Percentiles rank a stretch among this genome's conserved stretches.
Evolutionary conservation across 1,140 invertebrate genomes (phyloP).

Genomic region (Lethrus apterus): DNA sequence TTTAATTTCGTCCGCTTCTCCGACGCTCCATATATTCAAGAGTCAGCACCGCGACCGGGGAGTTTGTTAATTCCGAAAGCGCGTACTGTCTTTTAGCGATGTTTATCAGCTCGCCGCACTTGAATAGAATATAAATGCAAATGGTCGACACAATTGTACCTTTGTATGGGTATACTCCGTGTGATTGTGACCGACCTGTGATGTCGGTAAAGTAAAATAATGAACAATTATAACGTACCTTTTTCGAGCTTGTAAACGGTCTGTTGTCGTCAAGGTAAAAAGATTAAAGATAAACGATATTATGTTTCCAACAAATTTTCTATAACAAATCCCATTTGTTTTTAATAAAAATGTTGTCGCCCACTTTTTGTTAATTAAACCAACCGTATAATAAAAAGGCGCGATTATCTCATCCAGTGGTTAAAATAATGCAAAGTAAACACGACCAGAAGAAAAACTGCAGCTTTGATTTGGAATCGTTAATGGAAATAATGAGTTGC

Average conservation of each 20-base stretch:
- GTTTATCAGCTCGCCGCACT: slow-evolving; percentile 31
- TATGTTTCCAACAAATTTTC: too few relatives aligned
- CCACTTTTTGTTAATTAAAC: too few relatives aligned
- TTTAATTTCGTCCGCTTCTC: too few relatives aligned
- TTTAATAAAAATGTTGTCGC: too few relatives aligned
- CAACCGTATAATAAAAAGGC: too few relatives aligned
- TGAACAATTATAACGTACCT: slow-evolving; percentile 36
- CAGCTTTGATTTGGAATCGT: too few relatives aligned
- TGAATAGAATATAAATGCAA: slow-evolving; percentile 39
- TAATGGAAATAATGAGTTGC: slow-evolving; percentile 12
- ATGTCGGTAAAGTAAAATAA: slow-evolving; percentile 37
- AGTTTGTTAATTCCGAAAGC: slow-evolving; percentile 33
- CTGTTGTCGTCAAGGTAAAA: slow-evolving; percentile 6
- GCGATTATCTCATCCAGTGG: slow-evolving; percentile 9
- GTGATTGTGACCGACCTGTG: slow-evolving; percentile 29
- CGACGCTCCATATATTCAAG: too few relatives aligned
- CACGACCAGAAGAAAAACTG: too few relatives aligned
- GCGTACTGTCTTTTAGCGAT: slow-evolving; percentile 32
- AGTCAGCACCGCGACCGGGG: too few relatives aligned
- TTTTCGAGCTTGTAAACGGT: slow-evolving; percentile 21
- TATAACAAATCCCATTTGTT: too few relatives aligned
- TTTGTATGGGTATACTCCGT: slow-evolving; percentile 35
- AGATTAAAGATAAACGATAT: too few relatives aligned
- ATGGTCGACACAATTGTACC: slow-evolving; percentile 36
- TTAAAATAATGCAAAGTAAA: slow-evolving; percentile 13